A percentile compares a stretch with the other conserved stretches of the same genome.
phyloP scores from a whole-genome alignment of 2,888 invertebrate genomes.

The Microctonus brassicae region DNA sequence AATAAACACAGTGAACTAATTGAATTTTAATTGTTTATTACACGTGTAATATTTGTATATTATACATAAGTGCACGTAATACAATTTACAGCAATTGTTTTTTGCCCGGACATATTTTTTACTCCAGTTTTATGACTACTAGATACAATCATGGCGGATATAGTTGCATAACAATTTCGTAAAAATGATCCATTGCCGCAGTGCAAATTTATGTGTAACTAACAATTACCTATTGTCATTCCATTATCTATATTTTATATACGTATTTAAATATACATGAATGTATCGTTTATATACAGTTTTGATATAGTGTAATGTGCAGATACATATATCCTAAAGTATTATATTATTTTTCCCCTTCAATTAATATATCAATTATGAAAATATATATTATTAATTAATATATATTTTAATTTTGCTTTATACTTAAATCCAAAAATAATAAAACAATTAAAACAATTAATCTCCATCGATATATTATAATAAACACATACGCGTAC shows the following conservation, averaged over 20 bases:
- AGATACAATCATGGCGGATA: slow-evolving; percentile 46
- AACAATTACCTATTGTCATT: background rate
- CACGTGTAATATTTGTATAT: background rate
- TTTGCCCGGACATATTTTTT: slow-evolving; percentile 43
- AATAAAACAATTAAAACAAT: too few relatives aligned
- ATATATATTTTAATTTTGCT: too few relatives aligned
- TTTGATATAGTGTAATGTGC: too few relatives aligned
- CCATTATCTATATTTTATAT: background rate
- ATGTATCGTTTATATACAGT: too few relatives aligned
- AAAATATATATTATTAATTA: too few relatives aligned
- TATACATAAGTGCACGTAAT: background rate
- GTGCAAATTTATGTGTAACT: background rate
- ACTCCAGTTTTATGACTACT: slow-evolving; percentile 46
- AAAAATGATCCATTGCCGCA: slow-evolving; percentile 32
- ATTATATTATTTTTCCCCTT: too few relatives aligned
- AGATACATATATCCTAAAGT: too few relatives aligned
- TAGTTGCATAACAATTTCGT: slow-evolving; percentile 42
- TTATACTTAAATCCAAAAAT: too few relatives aligned
- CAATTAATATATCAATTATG: too few relatives aligned
- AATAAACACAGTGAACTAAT: background rate
- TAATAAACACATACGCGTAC: too few relatives aligned
- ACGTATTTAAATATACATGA: background rate
- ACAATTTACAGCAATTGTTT: slow-evolving; percentile 9
- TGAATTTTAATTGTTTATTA: background rate
- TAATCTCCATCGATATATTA: too few relatives aligned